phyloP scores from a whole-genome alignment of 2,888 invertebrate genomes.

The Drosophila incognita region DNA sequence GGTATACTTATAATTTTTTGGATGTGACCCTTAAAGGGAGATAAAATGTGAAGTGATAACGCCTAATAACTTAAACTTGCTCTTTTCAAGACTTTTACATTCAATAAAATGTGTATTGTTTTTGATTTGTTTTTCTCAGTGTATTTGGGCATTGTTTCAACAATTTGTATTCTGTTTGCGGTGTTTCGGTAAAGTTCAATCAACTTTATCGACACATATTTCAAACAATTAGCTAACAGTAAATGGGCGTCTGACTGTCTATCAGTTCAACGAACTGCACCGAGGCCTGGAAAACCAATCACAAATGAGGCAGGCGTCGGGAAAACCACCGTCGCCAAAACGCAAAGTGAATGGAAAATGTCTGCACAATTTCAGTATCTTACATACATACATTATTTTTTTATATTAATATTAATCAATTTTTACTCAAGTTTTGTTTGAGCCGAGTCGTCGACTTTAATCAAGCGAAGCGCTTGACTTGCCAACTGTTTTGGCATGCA shows the following conservation, averaged over 20 bases:
- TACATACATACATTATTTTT: conserved; percentile 4
- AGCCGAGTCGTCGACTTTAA: conserved; percentile 50
- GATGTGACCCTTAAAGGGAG: background rate
- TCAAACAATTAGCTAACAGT: conserved; percentile 64
- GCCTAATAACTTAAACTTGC: background rate
- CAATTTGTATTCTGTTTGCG: conserved; percentile 59
- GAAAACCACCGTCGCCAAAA: conserved; percentile 67
- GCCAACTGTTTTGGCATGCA: conserved; percentile 49
- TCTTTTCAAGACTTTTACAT: background rate
- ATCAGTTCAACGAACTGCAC: conserved; percentile 50
- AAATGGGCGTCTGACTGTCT: conserved; percentile 29
- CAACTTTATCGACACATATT: conserved; percentile 56
- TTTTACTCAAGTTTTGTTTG: conserved; percentile 19
- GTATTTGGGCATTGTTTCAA: conserved; percentile 3
- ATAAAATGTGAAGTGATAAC: background rate
- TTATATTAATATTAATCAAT: conserved; percentile 45
- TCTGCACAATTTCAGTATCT: conserved; percentile 55
- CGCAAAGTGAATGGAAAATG: conserved; percentile 80
- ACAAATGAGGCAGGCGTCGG: conserved; percentile 59
- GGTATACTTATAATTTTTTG: background rate
- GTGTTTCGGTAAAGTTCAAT: conserved; percentile 56
- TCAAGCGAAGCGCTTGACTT: conserved; percentile 55
- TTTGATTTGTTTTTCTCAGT: background rate
- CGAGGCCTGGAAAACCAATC: conserved; percentile 48
- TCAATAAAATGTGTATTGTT: background rate